phyloP scores from a whole-genome alignment of 2,113 vertebrate genomes.

The Gadus chalcogrammus region DNA sequence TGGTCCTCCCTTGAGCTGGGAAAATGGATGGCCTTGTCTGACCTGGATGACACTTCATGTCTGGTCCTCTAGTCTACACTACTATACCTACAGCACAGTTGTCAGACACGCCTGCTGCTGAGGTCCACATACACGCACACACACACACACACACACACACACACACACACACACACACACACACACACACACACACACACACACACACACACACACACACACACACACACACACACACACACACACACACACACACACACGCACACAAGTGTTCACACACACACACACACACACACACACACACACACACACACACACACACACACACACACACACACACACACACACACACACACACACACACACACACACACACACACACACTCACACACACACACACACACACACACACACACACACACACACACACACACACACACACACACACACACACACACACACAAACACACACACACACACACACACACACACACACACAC shows the following conservation, averaged over 20 bases:
- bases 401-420: constrained; percentile 5
- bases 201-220: not conserved
- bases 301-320: constrained; percentile 4
- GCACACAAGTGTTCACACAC: not conserved
- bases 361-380: not conserved
- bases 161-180: constrained; percentile 1
- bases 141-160: not conserved
- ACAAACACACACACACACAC: constrained; percentile 4
- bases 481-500: not conserved
- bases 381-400: constrained; percentile 1
- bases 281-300: constrained; percentile 2
- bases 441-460: not conserved
- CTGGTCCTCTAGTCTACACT: constrained; percentile 51
- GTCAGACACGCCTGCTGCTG: constrained; percentile 44
- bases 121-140: constrained; percentile 20
- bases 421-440: constrained; percentile 13
- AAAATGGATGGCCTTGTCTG: constrained; percentile 74
- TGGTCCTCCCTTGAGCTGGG: constrained; percentile 57
- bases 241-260: constrained; percentile 15
- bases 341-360: constrained; percentile 9
- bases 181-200: constrained; percentile 5
- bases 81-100: constrained; percentile 68
- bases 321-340: not conserved
- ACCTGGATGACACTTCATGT: constrained; percentile 66
- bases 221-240: constrained; percentile 6